phyloP scores from a whole-genome alignment of 2,797 vertebrate genomes.

The Hippopotamyrus pictus region DNA sequence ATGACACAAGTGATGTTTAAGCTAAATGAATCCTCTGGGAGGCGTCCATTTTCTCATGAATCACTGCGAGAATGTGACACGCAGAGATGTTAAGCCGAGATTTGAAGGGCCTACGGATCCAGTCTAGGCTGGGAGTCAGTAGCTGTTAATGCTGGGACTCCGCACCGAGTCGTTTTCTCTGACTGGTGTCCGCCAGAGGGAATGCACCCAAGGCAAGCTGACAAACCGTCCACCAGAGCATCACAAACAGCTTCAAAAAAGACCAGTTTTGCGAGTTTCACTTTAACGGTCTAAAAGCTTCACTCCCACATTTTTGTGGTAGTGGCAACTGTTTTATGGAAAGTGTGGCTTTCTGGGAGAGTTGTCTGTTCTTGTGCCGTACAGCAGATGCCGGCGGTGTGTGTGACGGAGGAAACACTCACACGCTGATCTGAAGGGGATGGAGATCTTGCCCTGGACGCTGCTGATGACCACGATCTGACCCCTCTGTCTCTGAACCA shows the following conservation, averaged over 20 bases:
- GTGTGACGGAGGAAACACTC: constrained; percentile 50
- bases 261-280: background rate
- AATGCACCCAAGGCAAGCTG: background rate
- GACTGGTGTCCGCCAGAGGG: background rate
- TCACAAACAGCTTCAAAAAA: background rate
- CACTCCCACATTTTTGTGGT: background rate
- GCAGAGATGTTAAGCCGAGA: background rate
- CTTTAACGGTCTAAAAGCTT: background rate
- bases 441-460: constrained; percentile 85
- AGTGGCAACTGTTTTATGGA: background rate
- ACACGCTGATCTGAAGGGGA: constrained; percentile 94
- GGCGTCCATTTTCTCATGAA: background rate
- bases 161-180: background rate
- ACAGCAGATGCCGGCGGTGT: background rate
- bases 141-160: background rate
- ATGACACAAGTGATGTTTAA: background rate
- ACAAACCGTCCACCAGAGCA: background rate
- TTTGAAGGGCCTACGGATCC: background rate
- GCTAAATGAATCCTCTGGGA: background rate
- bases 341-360: background rate
- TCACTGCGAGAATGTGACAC: background rate
- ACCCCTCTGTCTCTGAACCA: constrained; percentile 75
- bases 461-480: constrained; percentile 90
- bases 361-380: background rate
- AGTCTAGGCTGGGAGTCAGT: background rate